Evolutionary conservation across 2,113 vertebrate genomes (phyloP).

Genomic region (Pedionomus torquatus): DNA sequence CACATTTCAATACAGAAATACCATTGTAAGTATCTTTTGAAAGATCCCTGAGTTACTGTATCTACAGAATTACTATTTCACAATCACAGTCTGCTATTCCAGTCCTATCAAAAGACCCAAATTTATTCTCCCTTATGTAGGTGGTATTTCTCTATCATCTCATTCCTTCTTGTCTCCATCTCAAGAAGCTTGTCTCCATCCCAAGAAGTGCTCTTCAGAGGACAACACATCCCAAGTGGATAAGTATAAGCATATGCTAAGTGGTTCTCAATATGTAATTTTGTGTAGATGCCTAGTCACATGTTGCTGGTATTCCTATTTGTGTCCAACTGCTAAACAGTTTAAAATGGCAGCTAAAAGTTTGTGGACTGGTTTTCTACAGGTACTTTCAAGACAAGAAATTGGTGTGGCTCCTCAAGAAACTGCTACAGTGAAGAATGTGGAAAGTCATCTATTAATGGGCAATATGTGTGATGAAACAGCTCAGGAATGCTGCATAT

Average conservation of each 20-base stretch:
- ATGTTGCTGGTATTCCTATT: background rate
- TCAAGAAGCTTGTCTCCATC: background rate
- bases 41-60: slow-evolving; percentile 69
- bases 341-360: slow-evolving; percentile 4
- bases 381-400: background rate
- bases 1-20: slow-evolving; percentile 40
- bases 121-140: background rate
- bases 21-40: background rate
- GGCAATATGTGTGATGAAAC: background rate
- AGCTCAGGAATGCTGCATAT: background rate
- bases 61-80: slow-evolving; percentile 34
- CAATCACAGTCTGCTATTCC: slow-evolving; percentile 33
- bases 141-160: slow-evolving; percentile 7
- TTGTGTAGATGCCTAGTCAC: background rate
- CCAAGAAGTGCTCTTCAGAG: slow-evolving; percentile 37
- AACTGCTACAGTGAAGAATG: background rate
- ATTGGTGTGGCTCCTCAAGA: background rate
- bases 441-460: background rate
- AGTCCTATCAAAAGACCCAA: background rate
- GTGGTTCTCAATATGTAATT: slow-evolving; percentile 20
- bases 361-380: background rate
- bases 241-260: background rate
- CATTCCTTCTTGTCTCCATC: slow-evolving; percentile 13
- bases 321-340: background rate
- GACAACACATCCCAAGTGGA: background rate